Evolutionary conservation across 2,888 invertebrate species (phyloP).

Genomic region (Athrips mouffetella): DNA sequence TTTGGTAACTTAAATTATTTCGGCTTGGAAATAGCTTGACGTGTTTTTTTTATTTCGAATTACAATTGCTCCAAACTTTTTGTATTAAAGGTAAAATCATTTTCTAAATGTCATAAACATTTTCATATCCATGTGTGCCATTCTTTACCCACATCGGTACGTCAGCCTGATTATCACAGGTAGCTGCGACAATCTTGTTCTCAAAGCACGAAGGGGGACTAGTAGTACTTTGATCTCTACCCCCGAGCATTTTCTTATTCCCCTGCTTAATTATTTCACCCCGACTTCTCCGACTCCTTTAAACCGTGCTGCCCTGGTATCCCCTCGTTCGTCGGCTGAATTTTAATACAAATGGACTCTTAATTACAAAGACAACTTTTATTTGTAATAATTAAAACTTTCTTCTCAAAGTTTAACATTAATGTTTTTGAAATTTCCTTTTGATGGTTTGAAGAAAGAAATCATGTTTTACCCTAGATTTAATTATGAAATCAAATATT

Average conservation of each 20-base stretch:
- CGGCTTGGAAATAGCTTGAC: too few relatives aligned
- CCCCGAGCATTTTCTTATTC: conserved; percentile 66
- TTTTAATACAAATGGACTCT: conserved; percentile 76
- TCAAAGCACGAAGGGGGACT: conserved; percentile 21
- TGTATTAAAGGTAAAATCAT: too few relatives aligned
- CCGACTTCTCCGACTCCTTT: conserved; percentile 38
- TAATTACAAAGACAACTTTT: conserved; percentile 67
- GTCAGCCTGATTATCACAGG: neutral
- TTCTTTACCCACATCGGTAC: neutral
- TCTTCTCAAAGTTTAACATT: conserved; percentile 32
- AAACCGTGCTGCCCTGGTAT: conserved; percentile 32
- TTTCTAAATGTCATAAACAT: too few relatives aligned
- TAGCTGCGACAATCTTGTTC: neutral
- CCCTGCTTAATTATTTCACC: conserved; percentile 73
- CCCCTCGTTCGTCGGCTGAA: conserved; percentile 61
- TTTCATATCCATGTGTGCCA: too few relatives aligned
- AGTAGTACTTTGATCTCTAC: conserved; percentile 66
- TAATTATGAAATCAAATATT: too few relatives aligned
- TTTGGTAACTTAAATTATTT: too few relatives aligned
- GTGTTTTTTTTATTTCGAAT: too few relatives aligned
- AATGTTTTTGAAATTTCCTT: conserved; percentile 1
- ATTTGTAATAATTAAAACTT: conserved; percentile 72
- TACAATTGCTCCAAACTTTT: too few relatives aligned
- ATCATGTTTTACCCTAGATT: neutral
- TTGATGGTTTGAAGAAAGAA: neutral